These are phyloP conservation scores for Eupsilia transversa DNA, from an alignment of 2,888 invertebrate species.

Conservation along the genomic window DNA sequence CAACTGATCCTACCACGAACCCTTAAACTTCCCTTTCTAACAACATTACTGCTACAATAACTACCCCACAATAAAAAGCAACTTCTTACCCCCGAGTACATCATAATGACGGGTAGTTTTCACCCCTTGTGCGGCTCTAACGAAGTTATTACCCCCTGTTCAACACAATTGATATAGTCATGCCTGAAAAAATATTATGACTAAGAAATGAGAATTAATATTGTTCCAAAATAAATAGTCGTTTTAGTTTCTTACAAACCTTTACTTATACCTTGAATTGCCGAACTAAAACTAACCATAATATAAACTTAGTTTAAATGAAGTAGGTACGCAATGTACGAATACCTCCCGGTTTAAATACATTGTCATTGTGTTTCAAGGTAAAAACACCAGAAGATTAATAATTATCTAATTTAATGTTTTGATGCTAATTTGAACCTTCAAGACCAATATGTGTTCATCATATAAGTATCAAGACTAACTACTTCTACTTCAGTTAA, in stretches of 20 bases:
- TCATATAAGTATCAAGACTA: not conserved
- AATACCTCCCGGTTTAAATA: not conserved
- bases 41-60: conserved; percentile 47
- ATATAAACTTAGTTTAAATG: not conserved
- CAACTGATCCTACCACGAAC: not conserved
- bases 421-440: not conserved
- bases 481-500: not conserved
- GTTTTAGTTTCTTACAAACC: not conserved
- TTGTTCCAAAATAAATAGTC: conserved; percentile 16
- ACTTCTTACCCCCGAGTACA: conserved; percentile 57
- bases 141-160: conserved; percentile 76
- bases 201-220: conserved; percentile 25
- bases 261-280: not conserved
- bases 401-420: not conserved
- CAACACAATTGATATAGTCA: conserved; percentile 61
- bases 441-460: not conserved
- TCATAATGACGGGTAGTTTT: conserved; percentile 82
- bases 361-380: not conserved
- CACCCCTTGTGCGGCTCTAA: conserved; percentile 75
- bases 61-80: conserved; percentile 63
- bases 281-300: not conserved
- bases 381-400: not conserved
- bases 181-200: conserved; percentile 52
- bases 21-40: conserved; percentile 15
- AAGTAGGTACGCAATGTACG: not conserved